A percentile compares a stretch with the other conserved stretches of the same genome.
phyloP scores from a whole-genome alignment of 2,113 vertebrate genomes.

The Gymnogyps californianus region DNA sequence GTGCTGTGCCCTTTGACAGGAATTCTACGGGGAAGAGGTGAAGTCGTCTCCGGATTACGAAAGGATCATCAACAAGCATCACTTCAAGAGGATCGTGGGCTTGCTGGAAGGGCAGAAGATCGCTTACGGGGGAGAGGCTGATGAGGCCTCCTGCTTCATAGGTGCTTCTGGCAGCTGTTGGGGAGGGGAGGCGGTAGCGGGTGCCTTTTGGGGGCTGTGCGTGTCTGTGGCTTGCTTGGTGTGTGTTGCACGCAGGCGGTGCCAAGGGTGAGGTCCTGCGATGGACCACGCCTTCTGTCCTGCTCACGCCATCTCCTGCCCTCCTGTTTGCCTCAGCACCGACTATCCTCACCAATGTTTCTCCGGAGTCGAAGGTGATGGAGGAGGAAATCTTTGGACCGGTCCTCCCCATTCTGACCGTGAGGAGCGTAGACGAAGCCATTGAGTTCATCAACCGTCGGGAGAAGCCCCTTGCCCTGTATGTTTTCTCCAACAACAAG shows the following conservation, averaged over 20 bases:
- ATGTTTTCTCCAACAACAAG: conserved; percentile 85
- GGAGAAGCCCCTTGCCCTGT: conserved; percentile 92
- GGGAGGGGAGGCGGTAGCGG: background rate
- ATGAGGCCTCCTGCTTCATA: conserved; percentile 85
- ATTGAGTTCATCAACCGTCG: conserved; percentile 86
- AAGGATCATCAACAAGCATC: conserved; percentile 84
- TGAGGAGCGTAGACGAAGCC: conserved; percentile 82
- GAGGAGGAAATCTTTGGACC: conserved; percentile 97
- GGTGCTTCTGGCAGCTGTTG: conserved; percentile 68
- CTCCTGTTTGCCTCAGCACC: conserved; percentile 73
- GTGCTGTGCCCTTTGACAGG: conserved; percentile 65
- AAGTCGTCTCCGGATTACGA: conserved; percentile 87
- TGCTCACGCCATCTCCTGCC: accelerated
- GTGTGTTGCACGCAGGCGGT: background rate
- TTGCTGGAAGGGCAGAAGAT: conserved; percentile 88
- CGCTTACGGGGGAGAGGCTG: conserved; percentile 82
- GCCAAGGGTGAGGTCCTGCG: accelerated
- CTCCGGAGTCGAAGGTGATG: conserved; percentile 87
- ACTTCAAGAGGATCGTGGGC: conserved; percentile 81
- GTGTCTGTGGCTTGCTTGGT: background rate
- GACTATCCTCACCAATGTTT: conserved; percentile 85
- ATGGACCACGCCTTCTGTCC: background rate
- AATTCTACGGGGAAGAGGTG: conserved; percentile 89
- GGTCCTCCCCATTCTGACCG: conserved; percentile 84
- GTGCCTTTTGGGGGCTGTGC: background rate